These are phyloP conservation scores for Thysanoteuthis rhombus DNA, from an alignment of 2,888 invertebrate genomes.

Conservation along the genomic window DNA sequence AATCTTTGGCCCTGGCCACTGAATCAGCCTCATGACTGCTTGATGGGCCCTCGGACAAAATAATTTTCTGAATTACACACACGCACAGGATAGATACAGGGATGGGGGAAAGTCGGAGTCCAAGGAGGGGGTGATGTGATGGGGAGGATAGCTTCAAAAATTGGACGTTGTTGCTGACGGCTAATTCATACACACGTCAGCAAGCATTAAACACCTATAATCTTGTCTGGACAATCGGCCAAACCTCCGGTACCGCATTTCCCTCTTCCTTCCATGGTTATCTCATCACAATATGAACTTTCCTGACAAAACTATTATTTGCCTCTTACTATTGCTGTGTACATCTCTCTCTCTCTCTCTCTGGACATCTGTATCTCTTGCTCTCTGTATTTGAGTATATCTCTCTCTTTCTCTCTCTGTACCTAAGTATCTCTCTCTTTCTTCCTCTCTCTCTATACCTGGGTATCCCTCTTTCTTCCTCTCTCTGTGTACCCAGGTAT, in stretches of 20 bases:
- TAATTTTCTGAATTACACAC: neutral
- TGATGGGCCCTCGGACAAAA: neutral
- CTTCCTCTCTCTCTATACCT: neutral
- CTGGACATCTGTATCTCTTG: neutral
- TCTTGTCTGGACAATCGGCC: neutral
- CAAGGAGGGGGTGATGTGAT: neutral
- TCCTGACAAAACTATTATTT: no score
- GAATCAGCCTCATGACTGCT: neutral
- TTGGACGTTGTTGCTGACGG: slow-evolving; percentile 1
- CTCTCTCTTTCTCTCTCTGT: neutral
- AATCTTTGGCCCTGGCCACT: neutral
- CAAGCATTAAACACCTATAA: slow-evolving; percentile 16
- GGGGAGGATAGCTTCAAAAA: neutral
- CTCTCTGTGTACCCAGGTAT: neutral
- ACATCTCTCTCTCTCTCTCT: neutral
- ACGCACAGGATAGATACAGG: neutral
- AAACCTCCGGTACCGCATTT: neutral
- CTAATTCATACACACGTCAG: neutral
- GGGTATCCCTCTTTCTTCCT: neutral
- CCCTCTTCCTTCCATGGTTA: neutral
- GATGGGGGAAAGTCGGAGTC: no score
- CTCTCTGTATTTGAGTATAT: neutral
- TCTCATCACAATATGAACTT: neutral
- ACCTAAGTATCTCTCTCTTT: slow-evolving; percentile 12
- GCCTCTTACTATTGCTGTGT: neutral